Evolutionary conservation across 2,113 vertebrate species (phyloP).

Genomic region (Struthio camelus): DNA sequence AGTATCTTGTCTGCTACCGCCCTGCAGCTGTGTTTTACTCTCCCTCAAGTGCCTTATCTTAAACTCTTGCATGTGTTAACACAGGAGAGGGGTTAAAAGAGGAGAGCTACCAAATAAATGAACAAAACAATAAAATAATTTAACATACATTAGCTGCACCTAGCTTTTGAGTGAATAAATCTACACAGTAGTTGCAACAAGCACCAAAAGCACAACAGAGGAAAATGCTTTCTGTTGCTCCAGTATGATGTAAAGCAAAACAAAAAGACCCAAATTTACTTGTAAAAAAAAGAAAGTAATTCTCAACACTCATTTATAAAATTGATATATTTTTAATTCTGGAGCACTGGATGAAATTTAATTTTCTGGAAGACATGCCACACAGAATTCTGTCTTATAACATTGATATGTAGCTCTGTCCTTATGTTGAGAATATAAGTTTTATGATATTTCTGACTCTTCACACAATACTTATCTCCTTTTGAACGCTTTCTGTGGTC

Average conservation of each 20-base stretch:
- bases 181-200: not conserved
- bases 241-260: not conserved
- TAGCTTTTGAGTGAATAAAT: not conserved
- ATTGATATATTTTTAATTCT: not conserved
- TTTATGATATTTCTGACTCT: not conserved
- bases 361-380: not conserved
- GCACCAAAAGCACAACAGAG: not conserved
- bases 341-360: not conserved
- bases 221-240: not conserved
- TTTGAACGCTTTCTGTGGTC: not conserved
- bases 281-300: not conserved
- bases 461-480: not conserved
- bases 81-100: not conserved
- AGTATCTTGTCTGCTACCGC: not conserved
- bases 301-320: not conserved
- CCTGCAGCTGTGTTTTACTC: not conserved
- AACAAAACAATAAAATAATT: not conserved
- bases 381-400: not conserved
- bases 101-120: not conserved
- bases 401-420: not conserved
- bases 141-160: not conserved
- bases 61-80: not conserved
- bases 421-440: not conserved
- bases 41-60: not conserved
- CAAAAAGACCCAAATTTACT: not conserved